Evolutionary conservation across 2,797 vertebrate species (phyloP).

Genomic region (Nannoperca obscura): DNA sequence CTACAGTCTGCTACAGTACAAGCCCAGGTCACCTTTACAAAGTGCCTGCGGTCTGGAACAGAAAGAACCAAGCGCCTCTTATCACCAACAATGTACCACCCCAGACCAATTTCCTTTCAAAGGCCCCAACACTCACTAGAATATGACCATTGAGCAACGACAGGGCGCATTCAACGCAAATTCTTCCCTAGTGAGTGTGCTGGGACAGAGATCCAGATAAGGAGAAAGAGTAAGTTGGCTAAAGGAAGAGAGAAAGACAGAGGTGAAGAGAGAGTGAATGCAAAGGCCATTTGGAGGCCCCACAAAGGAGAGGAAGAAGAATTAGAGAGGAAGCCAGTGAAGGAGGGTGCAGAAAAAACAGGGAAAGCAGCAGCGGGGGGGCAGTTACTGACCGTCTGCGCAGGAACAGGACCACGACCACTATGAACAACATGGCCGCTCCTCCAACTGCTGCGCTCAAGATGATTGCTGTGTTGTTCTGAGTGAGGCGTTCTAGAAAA

Average conservation of each 20-base stretch:
- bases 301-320: constrained; percentile 72
- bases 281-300: constrained; percentile 72
- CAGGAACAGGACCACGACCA: constrained; percentile 83
- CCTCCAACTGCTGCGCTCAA: constrained; percentile 76
- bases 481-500: constrained; percentile 59
- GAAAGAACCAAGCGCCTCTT: constrained; percentile 78
- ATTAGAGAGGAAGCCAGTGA: constrained; percentile 67
- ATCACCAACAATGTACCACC: constrained; percentile 81
- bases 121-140: constrained; percentile 70
- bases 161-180: constrained; percentile 77
- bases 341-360: constrained; percentile 41
- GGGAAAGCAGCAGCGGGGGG: constrained; percentile 8
- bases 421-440: constrained; percentile 80
- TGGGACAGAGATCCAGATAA: constrained; percentile 77
- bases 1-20: constrained; percentile 57
- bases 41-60: constrained; percentile 65
- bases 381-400: constrained; percentile 84
- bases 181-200: constrained; percentile 72
- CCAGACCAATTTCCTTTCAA: constrained; percentile 79
- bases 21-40: constrained; percentile 77
- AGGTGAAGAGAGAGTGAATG: constrained; percentile 75
- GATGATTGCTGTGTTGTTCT: constrained; percentile 82
- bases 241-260: constrained; percentile 68
- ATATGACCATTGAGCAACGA: constrained; percentile 75
- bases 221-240: constrained; percentile 66